Evolutionary conservation across 2,888 invertebrate genomes (phyloP), one percentile per base, ranked within the genome.

Genomic region (Hyposoter didymator): DNA sequence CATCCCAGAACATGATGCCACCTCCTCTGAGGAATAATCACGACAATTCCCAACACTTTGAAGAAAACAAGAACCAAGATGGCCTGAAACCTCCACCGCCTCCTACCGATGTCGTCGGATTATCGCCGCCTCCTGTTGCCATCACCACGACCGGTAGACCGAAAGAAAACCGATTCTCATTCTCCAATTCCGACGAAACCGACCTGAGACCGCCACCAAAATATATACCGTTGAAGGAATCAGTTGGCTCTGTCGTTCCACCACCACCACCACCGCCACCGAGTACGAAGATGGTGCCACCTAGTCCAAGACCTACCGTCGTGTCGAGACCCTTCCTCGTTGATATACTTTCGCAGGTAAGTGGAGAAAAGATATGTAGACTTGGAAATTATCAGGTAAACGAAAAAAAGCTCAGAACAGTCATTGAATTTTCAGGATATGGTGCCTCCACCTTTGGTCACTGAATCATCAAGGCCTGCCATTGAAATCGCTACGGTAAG

Each of bases 91-190:
- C 93, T 52, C 92, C 93, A 4, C 87, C 89, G 19, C 89, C 89
- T 4, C 90, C 91, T 0, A 89, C 90, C 5, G 91, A 92, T 3
- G 94, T 94, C 14, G 88, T 94, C 45, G 94, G 94, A 8, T 85
- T 94, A 45, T 92, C 93, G 4, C 94, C 94, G 45, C 94, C 94
- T 3, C 93, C 93, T 0, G 88, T 93, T 0, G 90, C 90, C 2
- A 91, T 92, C 8, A 93, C 91, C 0, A 92, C 92, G 0, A 92
- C 92, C 0, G 89, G 86, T 22, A 86, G 88, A 43, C 90, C 93
- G 8, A 73, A 83, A n/a, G 90, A 91, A 6, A 90, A 91, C 59
- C 87, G 90, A 74, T 89, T 88, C 19, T 47, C 87, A 0, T 87
- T 89, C 35, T 76, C 74, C 5, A 82, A 86, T 5, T 80, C 84